Evolutionary conservation across 2,113 vertebrate species (phyloP).

Genomic region (Silurus asotus): DNA sequence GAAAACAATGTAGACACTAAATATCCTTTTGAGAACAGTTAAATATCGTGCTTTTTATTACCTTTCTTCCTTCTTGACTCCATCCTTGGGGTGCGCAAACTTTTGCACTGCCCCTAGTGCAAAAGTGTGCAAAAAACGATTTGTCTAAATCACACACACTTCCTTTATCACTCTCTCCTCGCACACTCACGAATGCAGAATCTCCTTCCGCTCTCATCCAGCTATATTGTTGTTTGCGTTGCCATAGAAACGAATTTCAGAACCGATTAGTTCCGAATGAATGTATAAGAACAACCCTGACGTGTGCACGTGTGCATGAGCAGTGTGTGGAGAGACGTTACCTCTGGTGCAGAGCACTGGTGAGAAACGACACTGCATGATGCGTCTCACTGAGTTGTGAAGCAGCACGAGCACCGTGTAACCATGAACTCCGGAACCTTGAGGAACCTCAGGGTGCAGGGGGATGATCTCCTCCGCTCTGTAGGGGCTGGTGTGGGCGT

Average conservation of each 20-base stretch:
- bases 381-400: slow-evolving; percentile 40
- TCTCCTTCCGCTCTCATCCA: not conserved
- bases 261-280: not conserved
- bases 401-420: slow-evolving; percentile 35
- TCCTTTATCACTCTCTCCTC: not conserved
- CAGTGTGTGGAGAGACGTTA: not conserved
- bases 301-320: too few species aligned
- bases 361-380: slow-evolving; percentile 27
- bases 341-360: slow-evolving; percentile 31
- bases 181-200: not conserved
- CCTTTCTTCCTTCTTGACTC: not conserved
- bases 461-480: not conserved
- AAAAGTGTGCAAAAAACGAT: too few species aligned
- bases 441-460: not conserved
- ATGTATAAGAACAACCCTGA: not conserved
- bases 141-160: not conserved
- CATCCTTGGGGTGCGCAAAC: not conserved
- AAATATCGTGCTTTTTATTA: not conserved
- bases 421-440: not conserved
- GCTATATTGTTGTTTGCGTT: not conserved
- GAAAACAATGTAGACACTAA: not conserved
- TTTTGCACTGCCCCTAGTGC: not conserved
- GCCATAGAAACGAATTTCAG: not conserved
- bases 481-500: slow-evolving; percentile 22
- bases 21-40: not conserved